Conservation (phyloP, 2,888 invertebrate genomes). For the Odiellus spinosus region DNA sequence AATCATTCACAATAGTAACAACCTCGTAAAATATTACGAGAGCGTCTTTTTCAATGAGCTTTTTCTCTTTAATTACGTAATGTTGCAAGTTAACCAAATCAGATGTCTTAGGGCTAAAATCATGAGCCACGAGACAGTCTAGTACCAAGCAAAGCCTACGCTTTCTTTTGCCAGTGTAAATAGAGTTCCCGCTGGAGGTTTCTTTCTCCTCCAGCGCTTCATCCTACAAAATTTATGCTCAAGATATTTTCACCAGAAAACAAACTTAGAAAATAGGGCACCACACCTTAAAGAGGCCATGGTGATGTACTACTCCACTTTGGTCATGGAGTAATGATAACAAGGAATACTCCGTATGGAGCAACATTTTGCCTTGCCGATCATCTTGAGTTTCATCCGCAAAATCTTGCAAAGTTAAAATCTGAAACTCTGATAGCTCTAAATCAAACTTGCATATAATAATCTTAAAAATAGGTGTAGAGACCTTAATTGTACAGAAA, state of each 20-base stretch:
- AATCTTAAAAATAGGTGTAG: conserved; percentile 4
- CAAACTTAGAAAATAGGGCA: neutral
- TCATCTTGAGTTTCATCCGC: conserved; percentile 53
- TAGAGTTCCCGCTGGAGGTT: conserved; percentile 33
- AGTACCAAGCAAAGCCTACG: conserved; percentile 49
- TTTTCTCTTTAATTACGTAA: conserved; percentile 58
- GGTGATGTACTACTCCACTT: conserved; percentile 56
- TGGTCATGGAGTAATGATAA: conserved; percentile 49
- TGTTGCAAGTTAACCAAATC: conserved; percentile 49
- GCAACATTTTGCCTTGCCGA: conserved; percentile 55
- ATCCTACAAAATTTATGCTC: conserved; percentile 37
- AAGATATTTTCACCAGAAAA: conserved; percentile 1
- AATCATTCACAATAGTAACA: conserved; percentile 50
- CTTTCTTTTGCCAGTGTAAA: conserved; percentile 27
- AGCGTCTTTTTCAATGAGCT: conserved; percentile 54
- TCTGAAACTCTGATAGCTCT: conserved; percentile 12
- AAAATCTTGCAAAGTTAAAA: conserved; percentile 30
- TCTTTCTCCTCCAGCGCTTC: conserved; percentile 47
- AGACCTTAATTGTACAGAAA: conserved; percentile 52
- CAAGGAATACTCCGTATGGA: conserved; percentile 58
- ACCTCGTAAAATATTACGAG: conserved; percentile 56
- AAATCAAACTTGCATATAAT: no score
- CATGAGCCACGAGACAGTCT: conserved; percentile 54
- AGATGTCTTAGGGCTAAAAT: conserved; percentile 38
- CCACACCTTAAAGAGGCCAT: conserved; percentile 54